A percentile compares a stretch with the other conserved stretches of the same genome.
Conservation (phyloP, 1,140 invertebrate genomes). For the Melipona quadrifasciata region DNA sequence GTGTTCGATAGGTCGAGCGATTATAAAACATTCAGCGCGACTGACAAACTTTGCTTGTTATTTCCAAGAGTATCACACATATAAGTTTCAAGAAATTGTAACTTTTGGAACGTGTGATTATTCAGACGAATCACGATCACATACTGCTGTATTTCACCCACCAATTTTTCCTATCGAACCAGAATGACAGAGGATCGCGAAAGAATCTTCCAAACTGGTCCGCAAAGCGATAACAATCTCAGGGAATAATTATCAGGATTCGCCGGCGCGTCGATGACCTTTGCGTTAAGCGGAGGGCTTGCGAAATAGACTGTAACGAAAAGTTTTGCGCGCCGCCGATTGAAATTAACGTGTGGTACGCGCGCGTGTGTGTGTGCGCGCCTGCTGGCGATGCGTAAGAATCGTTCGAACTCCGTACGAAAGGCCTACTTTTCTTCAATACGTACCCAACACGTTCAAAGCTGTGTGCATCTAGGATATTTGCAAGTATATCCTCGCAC, state of each 20-base stretch:
- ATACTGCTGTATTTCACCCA: neutral
- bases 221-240: constrained; percentile 5
- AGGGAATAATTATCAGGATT: constrained; percentile 21
- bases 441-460: neutral
- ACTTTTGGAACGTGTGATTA: neutral
- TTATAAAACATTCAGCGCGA: neutral
- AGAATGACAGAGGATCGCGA: neutral
- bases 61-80: neutral
- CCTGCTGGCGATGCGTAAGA: constrained; percentile 54
- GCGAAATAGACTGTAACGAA: constrained; percentile 55
- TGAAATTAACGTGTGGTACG: constrained; percentile 53
- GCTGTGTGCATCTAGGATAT: neutral
- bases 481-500: neutral
- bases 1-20: no score
- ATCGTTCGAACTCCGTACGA: constrained; percentile 49
- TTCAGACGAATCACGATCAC: neutral
- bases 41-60: neutral
- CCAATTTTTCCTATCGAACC: neutral
- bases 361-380: neutral
- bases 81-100: neutral
- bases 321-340: constrained; percentile 50
- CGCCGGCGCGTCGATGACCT: constrained; percentile 43
- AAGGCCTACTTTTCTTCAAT: constrained; percentile 61
- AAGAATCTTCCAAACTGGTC: neutral
- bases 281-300: constrained; percentile 32